A percentile compares a stretch with the other conserved stretches of the same genome.
Conservation (phyloP, 2,888 invertebrate species). For the Lasioglossum malachurum region DNA sequence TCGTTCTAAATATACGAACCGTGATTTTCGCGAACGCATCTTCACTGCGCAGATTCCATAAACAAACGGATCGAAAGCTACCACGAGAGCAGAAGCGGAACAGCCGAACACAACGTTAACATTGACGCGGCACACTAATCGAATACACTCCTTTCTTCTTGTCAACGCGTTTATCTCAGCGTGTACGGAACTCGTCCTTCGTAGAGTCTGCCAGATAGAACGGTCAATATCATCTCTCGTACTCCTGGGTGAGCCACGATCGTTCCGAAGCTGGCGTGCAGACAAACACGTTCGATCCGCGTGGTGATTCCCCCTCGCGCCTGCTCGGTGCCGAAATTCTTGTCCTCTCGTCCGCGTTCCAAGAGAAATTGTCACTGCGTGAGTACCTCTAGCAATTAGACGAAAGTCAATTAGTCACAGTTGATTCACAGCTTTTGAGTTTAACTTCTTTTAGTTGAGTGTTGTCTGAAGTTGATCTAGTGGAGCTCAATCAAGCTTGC, state of each 20-base stretch:
- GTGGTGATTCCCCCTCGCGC: neutral
- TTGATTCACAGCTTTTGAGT: no score
- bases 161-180: neutral
- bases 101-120: neutral
- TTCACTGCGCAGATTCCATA: neutral
- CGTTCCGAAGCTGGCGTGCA: neutral
- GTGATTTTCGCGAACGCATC: neutral
- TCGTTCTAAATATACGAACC: neutral
- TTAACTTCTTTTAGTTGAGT: no score
- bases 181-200: neutral
- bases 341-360: neutral
- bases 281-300: neutral
- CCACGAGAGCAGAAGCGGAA: neutral
- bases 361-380: neutral
- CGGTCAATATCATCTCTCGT: neutral
- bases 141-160: neutral
- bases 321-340: neutral
- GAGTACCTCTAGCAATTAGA: neutral
- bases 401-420: neutral
- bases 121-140: neutral
- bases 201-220: neutral
- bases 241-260: neutral
- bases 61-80: constrained; percentile 1
- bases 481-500: no score
- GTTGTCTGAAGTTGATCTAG: no score